Conservation (phyloP, 2,797 vertebrate species). For the Merluccius polli region DNA sequence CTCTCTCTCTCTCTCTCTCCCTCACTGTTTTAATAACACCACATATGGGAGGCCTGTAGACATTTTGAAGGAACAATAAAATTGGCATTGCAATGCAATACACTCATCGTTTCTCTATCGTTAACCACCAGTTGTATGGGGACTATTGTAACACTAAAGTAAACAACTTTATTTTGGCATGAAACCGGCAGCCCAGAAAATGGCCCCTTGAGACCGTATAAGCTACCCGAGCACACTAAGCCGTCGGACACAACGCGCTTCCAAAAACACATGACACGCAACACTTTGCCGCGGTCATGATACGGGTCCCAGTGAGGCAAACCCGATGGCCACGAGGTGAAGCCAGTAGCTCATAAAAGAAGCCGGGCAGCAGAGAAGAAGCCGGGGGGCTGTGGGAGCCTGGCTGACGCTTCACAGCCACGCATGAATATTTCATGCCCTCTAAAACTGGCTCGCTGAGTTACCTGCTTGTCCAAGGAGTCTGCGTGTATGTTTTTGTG, state of each 20-base stretch:
- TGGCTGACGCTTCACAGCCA: slow-evolving; percentile 44
- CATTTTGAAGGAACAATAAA: neutral
- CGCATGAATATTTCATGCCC: slow-evolving; percentile 64
- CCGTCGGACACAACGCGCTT: slow-evolving; percentile 13
- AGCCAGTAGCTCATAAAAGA: slow-evolving; percentile 23
- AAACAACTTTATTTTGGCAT: neutral
- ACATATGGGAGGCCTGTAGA: neutral
- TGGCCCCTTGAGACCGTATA: neutral
- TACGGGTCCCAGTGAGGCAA: slow-evolving; percentile 15
- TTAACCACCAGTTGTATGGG: neutral
- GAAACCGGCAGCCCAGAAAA: neutral
- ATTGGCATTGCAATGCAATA: neutral
- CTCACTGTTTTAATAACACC: neutral
- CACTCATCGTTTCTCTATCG: too few relatives aligned
- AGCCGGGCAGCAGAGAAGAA: slow-evolving; percentile 18
- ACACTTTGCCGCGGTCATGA: too few relatives aligned
- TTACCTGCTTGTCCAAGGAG: slow-evolving; percentile 32
- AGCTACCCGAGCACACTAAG: neutral
- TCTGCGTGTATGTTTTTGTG: too few relatives aligned
- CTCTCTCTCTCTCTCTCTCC: too few relatives aligned
- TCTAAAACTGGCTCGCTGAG: slow-evolving; percentile 44
- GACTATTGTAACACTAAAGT: neutral
- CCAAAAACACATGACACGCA: too few relatives aligned
- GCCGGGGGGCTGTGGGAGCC: slow-evolving; percentile 22
- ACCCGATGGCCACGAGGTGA: neutral